phyloP scores from a whole-genome alignment of 2,113 vertebrate genomes.

The Peromyscus leucopus region DNA sequence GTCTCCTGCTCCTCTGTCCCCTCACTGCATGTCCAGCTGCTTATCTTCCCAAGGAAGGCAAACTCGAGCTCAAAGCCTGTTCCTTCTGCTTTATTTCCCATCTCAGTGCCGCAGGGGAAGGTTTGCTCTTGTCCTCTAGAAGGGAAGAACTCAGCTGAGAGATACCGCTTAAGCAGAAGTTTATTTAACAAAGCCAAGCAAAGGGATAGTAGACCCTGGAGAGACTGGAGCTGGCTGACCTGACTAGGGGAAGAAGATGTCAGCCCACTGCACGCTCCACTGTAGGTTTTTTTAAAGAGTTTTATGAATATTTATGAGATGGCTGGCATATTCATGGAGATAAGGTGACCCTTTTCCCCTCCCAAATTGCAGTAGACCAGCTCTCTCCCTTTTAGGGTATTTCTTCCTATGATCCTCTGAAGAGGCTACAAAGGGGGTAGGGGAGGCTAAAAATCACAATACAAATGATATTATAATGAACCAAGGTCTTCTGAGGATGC shows the following conservation, averaged over 20 bases:
- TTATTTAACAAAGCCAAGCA: background rate
- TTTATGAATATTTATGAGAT: slow-evolving; percentile 24
- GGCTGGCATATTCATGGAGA: background rate
- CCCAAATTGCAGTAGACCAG: background rate
- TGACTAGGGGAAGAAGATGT: background rate
- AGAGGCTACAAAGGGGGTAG: background rate
- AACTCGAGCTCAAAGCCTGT: background rate
- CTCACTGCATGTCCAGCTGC: background rate
- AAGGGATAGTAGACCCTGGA: background rate
- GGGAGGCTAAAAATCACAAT: background rate
- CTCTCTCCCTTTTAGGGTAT: background rate
- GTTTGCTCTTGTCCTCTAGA: background rate
- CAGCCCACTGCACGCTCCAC: background rate
- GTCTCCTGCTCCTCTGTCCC: no score
- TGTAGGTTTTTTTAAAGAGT: background rate
- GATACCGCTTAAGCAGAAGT: background rate
- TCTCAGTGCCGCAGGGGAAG: background rate
- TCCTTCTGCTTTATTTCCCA: slow-evolving; percentile 18
- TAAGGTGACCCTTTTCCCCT: background rate
- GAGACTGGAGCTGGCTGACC: background rate
- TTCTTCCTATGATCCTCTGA: slow-evolving; percentile 2
- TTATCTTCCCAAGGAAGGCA: background rate
- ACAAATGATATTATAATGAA: background rate
- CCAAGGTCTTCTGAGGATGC: background rate
- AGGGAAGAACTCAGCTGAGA: background rate